These are phyloP conservation scores for Oreochromis grahami DNA, from an alignment of 2,797 vertebrate species.

Conservation along the genomic window DNA sequence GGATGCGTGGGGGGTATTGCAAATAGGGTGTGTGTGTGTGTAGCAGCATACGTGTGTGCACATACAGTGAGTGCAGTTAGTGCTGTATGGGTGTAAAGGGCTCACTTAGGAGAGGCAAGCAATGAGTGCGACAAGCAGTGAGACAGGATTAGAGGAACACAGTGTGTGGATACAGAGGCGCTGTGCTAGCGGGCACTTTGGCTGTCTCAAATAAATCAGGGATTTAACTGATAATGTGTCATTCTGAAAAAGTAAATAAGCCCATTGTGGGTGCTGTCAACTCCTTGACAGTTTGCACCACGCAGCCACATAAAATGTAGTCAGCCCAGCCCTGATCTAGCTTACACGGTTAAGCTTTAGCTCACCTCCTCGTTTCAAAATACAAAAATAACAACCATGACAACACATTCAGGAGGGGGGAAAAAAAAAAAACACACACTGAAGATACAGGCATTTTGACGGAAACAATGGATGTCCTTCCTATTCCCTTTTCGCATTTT, in stretches of 20 bases:
- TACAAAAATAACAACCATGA: slow-evolving; percentile 33
- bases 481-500: slow-evolving; percentile 26
- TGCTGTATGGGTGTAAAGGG: slow-evolving; percentile 22
- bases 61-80: background rate
- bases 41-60: slow-evolving; percentile 35
- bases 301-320: slow-evolving; percentile 36
- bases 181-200: slow-evolving; percentile 70
- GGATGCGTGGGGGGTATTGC: background rate
- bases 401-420: background rate
- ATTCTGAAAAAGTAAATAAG: slow-evolving; percentile 62
- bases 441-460: slow-evolving; percentile 47
- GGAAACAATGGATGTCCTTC: slow-evolving; percentile 34
- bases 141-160: slow-evolving; percentile 53
- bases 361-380: slow-evolving; percentile 8
- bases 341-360: slow-evolving; percentile 17
- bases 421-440: background rate
- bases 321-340: slow-evolving; percentile 32
- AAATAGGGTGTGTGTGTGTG: background rate
- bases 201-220: slow-evolving; percentile 70
- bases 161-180: slow-evolving; percentile 51
- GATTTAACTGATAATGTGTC: slow-evolving; percentile 63
- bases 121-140: slow-evolving; percentile 41
- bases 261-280: slow-evolving; percentile 42
- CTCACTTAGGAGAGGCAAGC: slow-evolving; percentile 36
- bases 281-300: slow-evolving; percentile 48